phyloP scores from a whole-genome alignment of 2,797 vertebrate species.

The Sternotherus odoratus region DNA sequence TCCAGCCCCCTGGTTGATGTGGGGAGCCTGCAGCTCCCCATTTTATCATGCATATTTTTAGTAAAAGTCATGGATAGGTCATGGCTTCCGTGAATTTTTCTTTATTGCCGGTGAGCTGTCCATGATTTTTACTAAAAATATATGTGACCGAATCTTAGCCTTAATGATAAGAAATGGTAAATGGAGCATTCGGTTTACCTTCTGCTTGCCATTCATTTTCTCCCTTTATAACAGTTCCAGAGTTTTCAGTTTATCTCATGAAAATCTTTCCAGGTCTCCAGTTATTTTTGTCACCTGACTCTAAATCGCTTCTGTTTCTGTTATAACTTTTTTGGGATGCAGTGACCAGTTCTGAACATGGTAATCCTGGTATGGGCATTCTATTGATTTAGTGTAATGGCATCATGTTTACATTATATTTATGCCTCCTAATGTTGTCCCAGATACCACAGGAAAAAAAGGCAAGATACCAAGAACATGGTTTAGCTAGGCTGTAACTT shows the following conservation, averaged over 20 bases:
- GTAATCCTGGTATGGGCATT: background rate
- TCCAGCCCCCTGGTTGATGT: no score
- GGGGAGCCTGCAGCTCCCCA: no score
- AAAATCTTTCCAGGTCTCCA: background rate
- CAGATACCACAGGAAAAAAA: background rate
- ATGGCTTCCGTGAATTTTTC: no score
- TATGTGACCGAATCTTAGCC: no score
- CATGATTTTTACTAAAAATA: no score
- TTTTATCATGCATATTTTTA: no score
- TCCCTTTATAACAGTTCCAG: background rate
- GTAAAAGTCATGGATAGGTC: no score
- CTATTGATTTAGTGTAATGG: background rate
- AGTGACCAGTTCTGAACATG: background rate
- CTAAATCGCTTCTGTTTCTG: background rate
- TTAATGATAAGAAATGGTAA: background rate
- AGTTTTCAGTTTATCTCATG: background rate
- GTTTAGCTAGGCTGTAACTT: background rate
- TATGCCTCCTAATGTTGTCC: background rate
- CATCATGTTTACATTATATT: background rate
- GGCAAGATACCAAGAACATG: background rate
- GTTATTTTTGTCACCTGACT: background rate
- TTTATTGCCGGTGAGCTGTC: no score
- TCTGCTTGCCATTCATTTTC: background rate
- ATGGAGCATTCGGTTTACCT: background rate
- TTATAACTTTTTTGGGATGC: background rate